These are phyloP conservation scores for Trypoxylus dichotomus DNA, from an alignment of 1,140 invertebrate genomes.

Conservation along the genomic window DNA sequence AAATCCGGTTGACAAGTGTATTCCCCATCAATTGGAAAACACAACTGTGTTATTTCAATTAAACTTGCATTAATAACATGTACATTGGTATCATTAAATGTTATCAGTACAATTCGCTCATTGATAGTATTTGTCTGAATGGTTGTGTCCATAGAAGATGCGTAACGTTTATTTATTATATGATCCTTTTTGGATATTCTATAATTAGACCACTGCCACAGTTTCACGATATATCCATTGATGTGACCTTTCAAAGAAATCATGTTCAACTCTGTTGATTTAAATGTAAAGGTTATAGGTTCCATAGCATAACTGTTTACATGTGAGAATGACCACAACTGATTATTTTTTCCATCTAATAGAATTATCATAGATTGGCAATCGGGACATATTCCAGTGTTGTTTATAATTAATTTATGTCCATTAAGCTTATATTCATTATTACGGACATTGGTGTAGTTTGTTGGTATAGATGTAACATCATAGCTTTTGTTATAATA, in stretches of 20 bases:
- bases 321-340: conserved; percentile 37
- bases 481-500: conserved; percentile 27
- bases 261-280: conserved; percentile 44
- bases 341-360: conserved; percentile 34
- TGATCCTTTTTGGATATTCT: not conserved
- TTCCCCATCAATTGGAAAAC: conserved; percentile 57
- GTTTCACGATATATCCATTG: conserved; percentile 75
- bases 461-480: conserved; percentile 9
- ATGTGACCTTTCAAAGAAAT: conserved; percentile 58
- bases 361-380: conserved; percentile 39
- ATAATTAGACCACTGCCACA: conserved; percentile 70
- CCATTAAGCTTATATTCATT: conserved; percentile 9
- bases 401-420: conserved; percentile 33
- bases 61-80: conserved; percentile 74
- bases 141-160: not conserved
- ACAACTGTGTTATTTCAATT: conserved; percentile 72
- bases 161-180: not conserved
- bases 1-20: conserved; percentile 71
- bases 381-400: conserved; percentile 40
- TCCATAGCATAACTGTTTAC: conserved; percentile 44
- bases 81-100: conserved; percentile 70
- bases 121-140: conserved; percentile 53
- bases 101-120: conserved; percentile 73
- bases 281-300: conserved; percentile 44
- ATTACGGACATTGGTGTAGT: not conserved